phyloP scores from a whole-genome alignment of 1,140 invertebrate genomes.

The Cephus cinctus region DNA sequence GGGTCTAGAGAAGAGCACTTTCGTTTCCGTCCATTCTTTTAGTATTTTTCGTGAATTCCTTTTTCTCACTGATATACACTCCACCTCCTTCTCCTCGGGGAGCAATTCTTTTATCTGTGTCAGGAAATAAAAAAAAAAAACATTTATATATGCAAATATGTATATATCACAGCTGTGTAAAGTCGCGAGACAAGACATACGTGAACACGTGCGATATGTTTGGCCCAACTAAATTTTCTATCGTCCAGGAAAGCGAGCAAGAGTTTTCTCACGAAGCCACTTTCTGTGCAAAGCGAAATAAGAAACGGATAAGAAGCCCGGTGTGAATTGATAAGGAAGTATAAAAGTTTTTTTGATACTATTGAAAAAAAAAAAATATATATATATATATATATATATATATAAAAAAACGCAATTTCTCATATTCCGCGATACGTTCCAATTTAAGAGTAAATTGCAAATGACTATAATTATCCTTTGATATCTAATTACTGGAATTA shows the following conservation, averaged over 20 bases:
- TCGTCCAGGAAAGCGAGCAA: conserved; percentile 26
- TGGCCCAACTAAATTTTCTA: conserved; percentile 11
- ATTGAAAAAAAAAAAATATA: not conserved
- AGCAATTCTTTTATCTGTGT: conserved; percentile 39
- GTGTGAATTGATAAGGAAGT: no score
- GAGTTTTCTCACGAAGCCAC: conserved; percentile 11
- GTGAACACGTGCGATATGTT: conserved; percentile 9
- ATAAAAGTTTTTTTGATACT: not conserved
- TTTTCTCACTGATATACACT: no score
- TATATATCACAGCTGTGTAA: not conserved
- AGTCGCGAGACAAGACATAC: not conserved
- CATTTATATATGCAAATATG: not conserved
- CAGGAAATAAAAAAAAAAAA: conserved; percentile 14
- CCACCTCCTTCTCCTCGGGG: conserved; percentile 21
- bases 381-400: not conserved
- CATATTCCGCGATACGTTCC: not conserved
- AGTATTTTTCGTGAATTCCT: conserved; percentile 30
- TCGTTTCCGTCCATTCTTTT: conserved; percentile 32
- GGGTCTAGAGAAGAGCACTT: conserved; percentile 32
- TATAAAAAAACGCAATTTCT: not conserved
- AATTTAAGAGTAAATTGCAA: not conserved
- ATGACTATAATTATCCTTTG: conserved; percentile 11
- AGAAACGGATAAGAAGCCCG: not conserved
- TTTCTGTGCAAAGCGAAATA: conserved; percentile 1
- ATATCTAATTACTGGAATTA: not conserved